Percentiles rank a stretch among this genome's conserved stretches.
Conservation (phyloP, 2,888 invertebrate species). For the Synergus laeviventris region DNA sequence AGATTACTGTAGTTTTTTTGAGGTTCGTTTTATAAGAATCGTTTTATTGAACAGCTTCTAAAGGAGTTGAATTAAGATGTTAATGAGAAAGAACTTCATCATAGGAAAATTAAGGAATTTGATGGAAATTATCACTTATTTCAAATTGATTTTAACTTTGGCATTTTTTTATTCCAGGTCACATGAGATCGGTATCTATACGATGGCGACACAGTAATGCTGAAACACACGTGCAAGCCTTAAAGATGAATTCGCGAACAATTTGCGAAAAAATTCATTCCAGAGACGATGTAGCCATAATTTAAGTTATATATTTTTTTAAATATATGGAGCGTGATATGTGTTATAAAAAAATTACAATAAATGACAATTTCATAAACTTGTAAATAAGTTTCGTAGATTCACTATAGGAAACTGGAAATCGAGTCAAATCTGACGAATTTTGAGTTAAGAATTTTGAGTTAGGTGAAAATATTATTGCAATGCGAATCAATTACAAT, state of each 20-base stretch:
- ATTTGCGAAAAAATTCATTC: conserved; percentile 56
- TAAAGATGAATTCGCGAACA: conserved; percentile 57
- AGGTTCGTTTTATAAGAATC: neutral
- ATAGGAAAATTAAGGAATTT: too few relatives aligned
- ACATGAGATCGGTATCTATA: conserved; percentile 62
- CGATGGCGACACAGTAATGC: conserved; percentile 64
- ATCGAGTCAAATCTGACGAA: neutral
- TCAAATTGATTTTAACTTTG: neutral
- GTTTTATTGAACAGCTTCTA: neutral
- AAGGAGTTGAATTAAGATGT: neutral
- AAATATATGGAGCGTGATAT: neutral
- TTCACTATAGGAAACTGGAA: neutral
- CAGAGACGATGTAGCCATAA: conserved; percentile 48
- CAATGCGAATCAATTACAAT: neutral
- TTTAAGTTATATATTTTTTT: conserved; percentile 44
- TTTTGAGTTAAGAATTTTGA: neutral
- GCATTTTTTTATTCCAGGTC: conserved; percentile 56
- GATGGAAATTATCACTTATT: too few relatives aligned
- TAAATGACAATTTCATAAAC: neutral
- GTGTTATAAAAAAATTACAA: neutral
- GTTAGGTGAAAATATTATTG: neutral
- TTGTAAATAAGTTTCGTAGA: neutral
- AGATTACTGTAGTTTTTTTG: neutral
- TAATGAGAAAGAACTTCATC: too few relatives aligned
- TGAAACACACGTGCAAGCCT: conserved; percentile 62